Percentiles rank a stretch among this genome's conserved stretches.
Evolutionary conservation across 2,888 invertebrate genomes (phyloP).

Genomic region (Chloroclystis v-ata): DNA sequence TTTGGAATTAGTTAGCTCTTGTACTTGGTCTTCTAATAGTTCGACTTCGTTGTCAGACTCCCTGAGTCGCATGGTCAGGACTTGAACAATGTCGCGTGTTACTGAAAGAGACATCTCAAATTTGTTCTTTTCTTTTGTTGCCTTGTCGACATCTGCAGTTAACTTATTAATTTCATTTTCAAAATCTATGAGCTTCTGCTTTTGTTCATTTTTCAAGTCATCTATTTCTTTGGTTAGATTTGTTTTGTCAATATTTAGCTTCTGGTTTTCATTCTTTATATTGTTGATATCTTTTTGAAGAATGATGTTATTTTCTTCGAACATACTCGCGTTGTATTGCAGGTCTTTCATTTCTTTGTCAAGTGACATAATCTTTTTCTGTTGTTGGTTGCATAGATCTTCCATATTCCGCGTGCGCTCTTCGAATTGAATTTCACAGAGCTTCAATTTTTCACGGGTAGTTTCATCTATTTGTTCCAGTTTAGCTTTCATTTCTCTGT

Average conservation of each 20-base stretch:
- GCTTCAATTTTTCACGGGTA: slow-evolving; percentile 60
- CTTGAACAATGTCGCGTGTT: slow-evolving; percentile 78
- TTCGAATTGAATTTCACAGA: slow-evolving; percentile 73
- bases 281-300: slow-evolving; percentile 51
- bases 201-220: slow-evolving; percentile 56
- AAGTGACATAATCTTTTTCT: slow-evolving; percentile 50
- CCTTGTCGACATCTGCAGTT: slow-evolving; percentile 63
- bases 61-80: slow-evolving; percentile 75
- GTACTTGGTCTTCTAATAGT: slow-evolving; percentile 66
- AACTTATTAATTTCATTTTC: slow-evolving; percentile 67
- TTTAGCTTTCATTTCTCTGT: slow-evolving; percentile 68
- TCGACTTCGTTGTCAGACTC: slow-evolving; percentile 80
- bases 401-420: slow-evolving; percentile 60
- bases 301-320: slow-evolving; percentile 50
- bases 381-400: slow-evolving; percentile 56
- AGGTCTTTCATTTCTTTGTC: slow-evolving; percentile 59
- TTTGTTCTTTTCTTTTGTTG: slow-evolving; percentile 71
- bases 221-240: slow-evolving; percentile 46
- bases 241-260: slow-evolving; percentile 45
- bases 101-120: slow-evolving; percentile 79
- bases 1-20: slow-evolving; percentile 50
- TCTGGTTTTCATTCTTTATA: slow-evolving; percentile 51
- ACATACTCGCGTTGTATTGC: slow-evolving; percentile 45
- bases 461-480: slow-evolving; percentile 69
- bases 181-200: slow-evolving; percentile 55